Conservation (phyloP, 1,140 invertebrate species). For the Asobara japonica region DNA sequence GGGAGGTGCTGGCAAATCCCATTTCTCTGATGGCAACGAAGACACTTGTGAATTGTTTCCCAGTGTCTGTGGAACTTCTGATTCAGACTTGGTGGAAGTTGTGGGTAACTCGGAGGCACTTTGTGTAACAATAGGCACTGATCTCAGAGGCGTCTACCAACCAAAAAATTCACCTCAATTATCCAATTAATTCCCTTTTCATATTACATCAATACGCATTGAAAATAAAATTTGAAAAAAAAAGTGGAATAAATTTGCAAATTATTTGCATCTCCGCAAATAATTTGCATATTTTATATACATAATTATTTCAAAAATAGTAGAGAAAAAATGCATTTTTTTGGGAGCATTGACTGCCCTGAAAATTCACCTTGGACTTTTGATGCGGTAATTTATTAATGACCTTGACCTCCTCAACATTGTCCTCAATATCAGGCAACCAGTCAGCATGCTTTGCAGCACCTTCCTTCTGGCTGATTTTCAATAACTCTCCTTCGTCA, state of each 20-base stretch:
- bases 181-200: neutral
- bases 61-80: conserved; percentile 37
- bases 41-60: conserved; percentile 21
- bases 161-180: conserved; percentile 30
- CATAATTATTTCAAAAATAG: neutral
- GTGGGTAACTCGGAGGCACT: conserved; percentile 35
- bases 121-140: conserved; percentile 67
- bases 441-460: conserved; percentile 52
- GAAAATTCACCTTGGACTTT: conserved; percentile 60
- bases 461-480: conserved; percentile 14
- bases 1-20: conserved; percentile 61
- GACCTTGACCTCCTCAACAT: conserved; percentile 68
- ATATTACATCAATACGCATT: conserved; percentile 7
- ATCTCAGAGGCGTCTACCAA: conserved; percentile 68
- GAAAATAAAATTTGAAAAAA: conserved; percentile 18
- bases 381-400: conserved; percentile 72
- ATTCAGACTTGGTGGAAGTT: conserved; percentile 54
- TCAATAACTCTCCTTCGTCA: neutral
- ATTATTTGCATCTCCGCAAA: conserved; percentile 28
- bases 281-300: conserved; percentile 21
- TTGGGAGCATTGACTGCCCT: too few species aligned
- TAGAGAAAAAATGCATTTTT: conserved; percentile 58
- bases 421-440: conserved; percentile 60
- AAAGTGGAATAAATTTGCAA: neutral
- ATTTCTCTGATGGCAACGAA: conserved; percentile 22